Conservation (phyloP, 2,113 vertebrate genomes). For the Cromileptes altivelis region DNA sequence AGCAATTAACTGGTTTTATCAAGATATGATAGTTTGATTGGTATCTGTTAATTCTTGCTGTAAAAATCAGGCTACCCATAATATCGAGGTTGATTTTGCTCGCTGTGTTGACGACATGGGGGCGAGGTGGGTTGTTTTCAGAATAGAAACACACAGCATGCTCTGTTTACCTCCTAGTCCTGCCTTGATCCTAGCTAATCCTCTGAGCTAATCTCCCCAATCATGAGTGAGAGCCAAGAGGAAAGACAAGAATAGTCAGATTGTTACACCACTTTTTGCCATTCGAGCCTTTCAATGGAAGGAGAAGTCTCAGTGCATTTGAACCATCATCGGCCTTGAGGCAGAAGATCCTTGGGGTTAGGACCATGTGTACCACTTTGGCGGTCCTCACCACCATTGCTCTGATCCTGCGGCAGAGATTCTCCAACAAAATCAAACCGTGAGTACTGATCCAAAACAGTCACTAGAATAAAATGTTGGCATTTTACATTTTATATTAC, state of each 20-base stretch:
- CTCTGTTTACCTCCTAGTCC: slow-evolving; percentile 73
- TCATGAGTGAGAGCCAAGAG: slow-evolving; percentile 59
- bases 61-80: background rate
- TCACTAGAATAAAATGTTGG: no score
- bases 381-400: slow-evolving; percentile 83
- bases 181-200: slow-evolving; percentile 80
- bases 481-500: no score
- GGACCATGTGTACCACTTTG: slow-evolving; percentile 84
- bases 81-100: slow-evolving; percentile 8
- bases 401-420: slow-evolving; percentile 62
- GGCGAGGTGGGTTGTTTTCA: slow-evolving; percentile 29
- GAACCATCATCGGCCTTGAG: slow-evolving; percentile 20
- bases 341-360: slow-evolving; percentile 33
- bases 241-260: slow-evolving; percentile 72
- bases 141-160: slow-evolving; percentile 68
- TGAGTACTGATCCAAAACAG: slow-evolving; percentile 59
- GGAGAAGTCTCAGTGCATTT: slow-evolving; percentile 24
- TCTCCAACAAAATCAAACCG: slow-evolving; percentile 71
- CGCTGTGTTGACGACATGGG: slow-evolving; percentile 18
- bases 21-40: background rate
- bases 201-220: slow-evolving; percentile 75
- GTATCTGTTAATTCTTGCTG: background rate
- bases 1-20: background rate
- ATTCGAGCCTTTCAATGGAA: slow-evolving; percentile 61
- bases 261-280: slow-evolving; percentile 53